Evolutionary conservation across 2,888 invertebrate species (phyloP), one percentile per base, ranked within the genome.

Genomic region (Agapostemon virescens): DNA sequence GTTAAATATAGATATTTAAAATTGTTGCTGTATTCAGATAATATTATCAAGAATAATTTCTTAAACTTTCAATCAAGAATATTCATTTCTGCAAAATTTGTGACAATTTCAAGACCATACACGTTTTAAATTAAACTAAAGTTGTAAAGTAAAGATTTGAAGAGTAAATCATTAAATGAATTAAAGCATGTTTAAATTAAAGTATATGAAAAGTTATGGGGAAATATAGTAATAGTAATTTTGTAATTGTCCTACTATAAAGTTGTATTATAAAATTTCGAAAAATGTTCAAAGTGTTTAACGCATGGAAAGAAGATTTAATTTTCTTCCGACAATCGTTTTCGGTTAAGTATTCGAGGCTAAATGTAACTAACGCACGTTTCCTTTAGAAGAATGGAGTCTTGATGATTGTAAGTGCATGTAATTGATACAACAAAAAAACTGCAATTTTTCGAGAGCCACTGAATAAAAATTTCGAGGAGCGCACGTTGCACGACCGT

Each of bases 391-490:
- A 26, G 17, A 55, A 15, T 26, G 7, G 26, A 55, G 15, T 17
- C 26, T 55, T 15, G 13, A 55, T 0, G 55, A 26, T 15, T 26
- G 15, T 26, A 55, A 55, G 26, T 6, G 55, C 26, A 6, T 55
- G 26, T 55, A 55, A 55, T 55, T 26, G 55, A 55, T 26, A 55
- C 55, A 55, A 26, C 13, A 55, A 55, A 55, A 55, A 55, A 55
- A 15, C 55, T 26, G 26, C 55, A 26, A 26, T 55, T 55, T 26
- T 55, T 26, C 55, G 17, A 55, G 55, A 7, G 7, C 55, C 55
- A 55, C 26, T 55, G 55, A 55, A 55, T 55, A 55, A 55, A 55
- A 55, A 55, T 55, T 55, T 55, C 55, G 55, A 55, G 55, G 26
- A 55, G 55, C 15, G 55, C 17, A 7, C 55, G 55, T 55, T 55